Percentiles rank a stretch among this genome's conserved stretches.
Evolutionary conservation across 2,888 invertebrate genomes (phyloP).

Genomic region (Euzophera pinguis): DNA sequence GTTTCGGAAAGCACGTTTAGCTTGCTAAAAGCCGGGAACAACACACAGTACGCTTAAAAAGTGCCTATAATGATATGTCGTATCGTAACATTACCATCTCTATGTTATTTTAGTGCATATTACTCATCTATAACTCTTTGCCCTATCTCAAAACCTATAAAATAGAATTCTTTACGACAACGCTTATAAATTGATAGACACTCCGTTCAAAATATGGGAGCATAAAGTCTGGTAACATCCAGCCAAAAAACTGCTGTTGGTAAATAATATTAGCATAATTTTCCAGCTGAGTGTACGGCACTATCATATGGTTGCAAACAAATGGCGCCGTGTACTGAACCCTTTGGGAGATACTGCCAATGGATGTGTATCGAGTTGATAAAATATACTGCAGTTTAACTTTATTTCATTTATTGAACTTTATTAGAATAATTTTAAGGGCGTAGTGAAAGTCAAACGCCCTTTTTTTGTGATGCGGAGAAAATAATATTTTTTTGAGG

Average conservation of each 20-base stretch:
- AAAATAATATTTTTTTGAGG: no score
- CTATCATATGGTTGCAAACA: constrained; percentile 33
- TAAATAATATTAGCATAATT: constrained; percentile 38
- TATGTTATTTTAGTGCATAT: neutral
- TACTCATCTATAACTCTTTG: neutral
- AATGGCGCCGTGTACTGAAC: constrained; percentile 5
- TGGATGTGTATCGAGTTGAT: constrained; percentile 17
- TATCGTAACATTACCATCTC: no score
- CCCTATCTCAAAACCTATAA: constrained; percentile 3
- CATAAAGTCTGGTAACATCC: constrained; percentile 10
- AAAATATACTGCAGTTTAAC: no score
- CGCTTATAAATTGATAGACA: constrained; percentile 8
- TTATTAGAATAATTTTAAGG: no score
- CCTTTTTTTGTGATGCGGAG: no score
- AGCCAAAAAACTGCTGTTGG: constrained; percentile 11
- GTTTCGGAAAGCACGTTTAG: no score
- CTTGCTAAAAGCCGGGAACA: no score
- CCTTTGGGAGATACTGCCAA: neutral
- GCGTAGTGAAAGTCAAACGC: no score
- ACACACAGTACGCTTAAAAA: no score
- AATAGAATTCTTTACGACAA: constrained; percentile 3
- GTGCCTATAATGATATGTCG: no score
- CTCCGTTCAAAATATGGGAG: constrained; percentile 1
- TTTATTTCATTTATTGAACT: no score
- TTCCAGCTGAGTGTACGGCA: constrained; percentile 37